Conservation (phyloP, 1,140 invertebrate species). For the Drosophila arizonae region DNA sequence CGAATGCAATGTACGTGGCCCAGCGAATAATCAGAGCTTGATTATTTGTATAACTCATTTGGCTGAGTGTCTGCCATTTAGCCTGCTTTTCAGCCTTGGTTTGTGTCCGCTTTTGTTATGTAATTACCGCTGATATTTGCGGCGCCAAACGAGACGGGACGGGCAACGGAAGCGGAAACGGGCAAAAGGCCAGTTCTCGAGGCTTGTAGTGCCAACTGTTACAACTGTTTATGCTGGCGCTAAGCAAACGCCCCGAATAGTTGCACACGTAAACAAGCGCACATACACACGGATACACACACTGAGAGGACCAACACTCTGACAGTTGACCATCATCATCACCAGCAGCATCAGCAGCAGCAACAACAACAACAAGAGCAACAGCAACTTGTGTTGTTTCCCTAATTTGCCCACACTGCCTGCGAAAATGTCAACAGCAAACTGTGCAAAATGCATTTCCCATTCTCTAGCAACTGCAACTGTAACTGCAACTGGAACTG, state of each 20-base stretch:
- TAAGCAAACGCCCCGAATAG: slow-evolving; percentile 59
- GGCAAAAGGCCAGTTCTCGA: slow-evolving; percentile 5
- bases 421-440: slow-evolving; percentile 65
- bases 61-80: slow-evolving; percentile 24
- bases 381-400: slow-evolving; percentile 41
- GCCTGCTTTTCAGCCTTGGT: slow-evolving; percentile 34
- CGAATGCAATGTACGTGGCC: slow-evolving; percentile 31
- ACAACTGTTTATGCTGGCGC: slow-evolving; percentile 76
- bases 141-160: neutral
- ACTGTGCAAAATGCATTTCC: slow-evolving; percentile 62
- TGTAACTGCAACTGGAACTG: slow-evolving; percentile 20
- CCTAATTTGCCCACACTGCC: slow-evolving; percentile 59
- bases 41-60: slow-evolving; percentile 74
- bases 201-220: slow-evolving; percentile 71
- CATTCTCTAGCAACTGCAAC: slow-evolving; percentile 11
- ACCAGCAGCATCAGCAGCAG: slow-evolving; percentile 12
- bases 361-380: slow-evolving; percentile 19
- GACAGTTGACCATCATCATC: slow-evolving; percentile 48
- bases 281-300: slow-evolving; percentile 25
- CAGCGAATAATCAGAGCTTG: slow-evolving; percentile 64
- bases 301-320: slow-evolving; percentile 12
- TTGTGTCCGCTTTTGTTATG: slow-evolving; percentile 71
- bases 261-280: slow-evolving; percentile 32
- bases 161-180: neutral
- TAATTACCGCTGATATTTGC: slow-evolving; percentile 61